Base-by-base conservation (phyloP, 2,888 invertebrate genomes). In the Choristoneura rosaceana region DNA sequence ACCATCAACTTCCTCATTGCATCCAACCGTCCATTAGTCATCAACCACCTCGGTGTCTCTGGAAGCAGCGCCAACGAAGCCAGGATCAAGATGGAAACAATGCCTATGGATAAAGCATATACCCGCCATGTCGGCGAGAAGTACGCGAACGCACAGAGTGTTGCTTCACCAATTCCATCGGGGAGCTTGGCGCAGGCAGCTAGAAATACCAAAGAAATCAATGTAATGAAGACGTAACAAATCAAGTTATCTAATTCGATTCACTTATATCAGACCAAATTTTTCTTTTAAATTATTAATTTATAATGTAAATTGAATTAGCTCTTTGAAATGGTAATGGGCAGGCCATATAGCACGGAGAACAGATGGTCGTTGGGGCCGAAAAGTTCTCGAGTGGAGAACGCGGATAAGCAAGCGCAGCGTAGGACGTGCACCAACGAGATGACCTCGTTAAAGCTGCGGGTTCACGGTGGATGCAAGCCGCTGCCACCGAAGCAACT, bases 31-130 rank as follows among this genome's bases (percentile, higher is more conserved):
- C 86, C 83, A 41, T 82, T 84, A 0, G 85, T 81, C 41, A 90
- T 78, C 73, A 90, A 79, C 90, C 90, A 91, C 73, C 89, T 83
- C 0, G 90, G 90, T 47, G 89, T 84, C 74, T 90, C 90, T 3
- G 90, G 88, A 17, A 90, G 62, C 62, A 83, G 82, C 0, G 85
- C 73, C 47, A 85, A 64, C 10, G 81, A 47, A 0, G 81, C 2
- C 10, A 87, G 69, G 41, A 89, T 79, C 0, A 84, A 52, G 4
- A 82, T 62, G 8, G 85, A 81, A 0, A 80, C 73, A 2, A 77
- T 71, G 58, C 82, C 80, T 50, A 82, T 79, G 9, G 78, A 78
- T 2, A 88, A 73, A 3, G 85, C 66, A 41, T 83, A 89, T 0
- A 75, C 41, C 10, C 83, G 81, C 88, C 90, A 90, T 2, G 84